These are phyloP conservation scores for Asobara japonica DNA, from an alignment of 1,140 invertebrate species.

Conservation along the genomic window DNA sequence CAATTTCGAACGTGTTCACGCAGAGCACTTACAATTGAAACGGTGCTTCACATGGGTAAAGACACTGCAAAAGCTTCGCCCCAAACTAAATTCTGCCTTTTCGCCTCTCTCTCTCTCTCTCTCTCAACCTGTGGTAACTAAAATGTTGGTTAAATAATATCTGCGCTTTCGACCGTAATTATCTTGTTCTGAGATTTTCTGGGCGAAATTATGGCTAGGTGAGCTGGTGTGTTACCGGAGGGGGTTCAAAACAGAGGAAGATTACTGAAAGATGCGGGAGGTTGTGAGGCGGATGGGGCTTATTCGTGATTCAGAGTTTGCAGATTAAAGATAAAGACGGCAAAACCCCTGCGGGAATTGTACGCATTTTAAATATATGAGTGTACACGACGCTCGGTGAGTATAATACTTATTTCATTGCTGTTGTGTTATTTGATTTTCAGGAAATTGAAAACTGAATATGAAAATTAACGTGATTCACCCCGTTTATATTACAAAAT, in stretches of 20 bases:
- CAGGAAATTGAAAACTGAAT: no score
- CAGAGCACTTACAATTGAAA: constrained; percentile 56
- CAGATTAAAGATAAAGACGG: constrained; percentile 41
- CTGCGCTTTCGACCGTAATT: constrained; percentile 61
- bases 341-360: constrained; percentile 14
- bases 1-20: constrained; percentile 32
- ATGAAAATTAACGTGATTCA: no score
- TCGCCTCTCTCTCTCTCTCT: no score
- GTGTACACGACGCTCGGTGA: constrained; percentile 38
- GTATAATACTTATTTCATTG: constrained; percentile 25
- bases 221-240: constrained; percentile 28
- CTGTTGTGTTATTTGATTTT: constrained; percentile 43
- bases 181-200: constrained; percentile 62
- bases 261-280: constrained; percentile 28
- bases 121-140: constrained; percentile 39
- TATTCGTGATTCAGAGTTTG: constrained; percentile 40
- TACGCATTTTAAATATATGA: constrained; percentile 44
- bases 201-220: not conserved
- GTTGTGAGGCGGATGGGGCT: constrained; percentile 14
- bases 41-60: constrained; percentile 46
- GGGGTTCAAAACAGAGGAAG: constrained; percentile 48
- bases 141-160: constrained; percentile 64
- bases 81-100: constrained; percentile 34
- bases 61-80: constrained; percentile 32
- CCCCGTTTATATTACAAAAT: no score